A percentile compares a stretch with the other conserved stretches of the same genome.
These are phyloP conservation scores for Cariama cristata DNA, from an alignment of 2,113 vertebrate species.

Conservation along the genomic window DNA sequence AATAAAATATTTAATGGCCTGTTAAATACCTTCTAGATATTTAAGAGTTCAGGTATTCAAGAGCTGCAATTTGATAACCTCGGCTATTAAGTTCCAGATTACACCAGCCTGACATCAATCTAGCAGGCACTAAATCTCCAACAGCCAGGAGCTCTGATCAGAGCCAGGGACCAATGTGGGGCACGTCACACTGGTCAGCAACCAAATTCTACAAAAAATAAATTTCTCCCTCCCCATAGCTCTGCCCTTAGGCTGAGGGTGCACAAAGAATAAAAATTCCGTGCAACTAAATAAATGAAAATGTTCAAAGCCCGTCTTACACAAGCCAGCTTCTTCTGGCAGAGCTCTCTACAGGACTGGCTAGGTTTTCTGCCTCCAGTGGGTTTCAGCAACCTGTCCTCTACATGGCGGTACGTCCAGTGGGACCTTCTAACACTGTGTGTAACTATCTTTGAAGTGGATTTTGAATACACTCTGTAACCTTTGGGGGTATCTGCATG, in stretches of 20 bases:
- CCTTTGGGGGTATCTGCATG: constrained; percentile 51
- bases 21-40: constrained; percentile 48
- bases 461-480: not conserved
- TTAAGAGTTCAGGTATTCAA: constrained; percentile 23
- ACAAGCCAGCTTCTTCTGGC: not conserved
- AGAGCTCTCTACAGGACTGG: not conserved
- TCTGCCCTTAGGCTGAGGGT: not conserved
- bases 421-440: not conserved
- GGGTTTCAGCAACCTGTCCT: not conserved
- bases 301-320: not conserved
- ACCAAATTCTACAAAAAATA: not conserved
- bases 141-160: not conserved
- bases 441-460: not conserved
- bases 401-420: not conserved
- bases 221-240: not conserved
- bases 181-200: not conserved
- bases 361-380: not conserved
- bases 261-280: not conserved
- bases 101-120: constrained; percentile 7
- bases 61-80: constrained; percentile 30
- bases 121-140: not conserved
- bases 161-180: not conserved
- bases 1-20: constrained; percentile 32
- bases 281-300: not conserved
- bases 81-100: not conserved